Base-by-base conservation (phyloP, 1,140 invertebrate species). In the Zaprionus kolodkinae region DNA sequence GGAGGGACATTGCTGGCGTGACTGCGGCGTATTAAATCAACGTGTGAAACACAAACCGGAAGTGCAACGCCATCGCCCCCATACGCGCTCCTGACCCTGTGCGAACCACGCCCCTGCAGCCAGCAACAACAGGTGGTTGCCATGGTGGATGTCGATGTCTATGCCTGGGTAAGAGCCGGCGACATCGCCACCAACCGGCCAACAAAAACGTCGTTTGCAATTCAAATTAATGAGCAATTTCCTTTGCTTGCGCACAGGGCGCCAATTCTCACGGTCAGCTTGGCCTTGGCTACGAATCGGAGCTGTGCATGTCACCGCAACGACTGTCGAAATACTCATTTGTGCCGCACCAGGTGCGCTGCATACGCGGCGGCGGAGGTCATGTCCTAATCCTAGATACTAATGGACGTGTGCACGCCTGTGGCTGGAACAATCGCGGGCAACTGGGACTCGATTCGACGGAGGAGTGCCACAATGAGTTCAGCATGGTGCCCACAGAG, bases 221-320 rank as follows among this genome's bases (percentile, higher is more conserved):
- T 89, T 81, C 85, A 89, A 89, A 89, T 89, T 89, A 89, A 89
- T 85, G 85, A 89, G 72, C 68, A 61, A 90, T 79, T 89, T 89
- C 85, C 81, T 81, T 77, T 76, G 67, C 27, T 35, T 71, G 69
- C 62, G 64, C 67, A 71, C 87, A 97, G 97, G 97, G 97, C 84
- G 96, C 97, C 64, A 98, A 98, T 93, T 97, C 96, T 76, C 96
- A 97, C 92, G 96, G 96, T 50, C 96, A 97, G 92, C 93, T 97
- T 35, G 95, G 96, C 64, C 93, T 95, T 85, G 96, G 95, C 67
- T 92, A 93, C 68, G 93, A 94, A 77, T 95, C 94, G 69, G 96
- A 97, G 91, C 94, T 96, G 93, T 94, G 95, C 64, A 86, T 94
- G 55, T 93, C 93, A 72, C 95, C 96, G 12, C 93, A 93, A 72